Percentiles rank a stretch among this genome's conserved stretches.
phyloP scores from a whole-genome alignment of 2,113 vertebrate genomes.

The Paracanthobrama guichenoti region DNA sequence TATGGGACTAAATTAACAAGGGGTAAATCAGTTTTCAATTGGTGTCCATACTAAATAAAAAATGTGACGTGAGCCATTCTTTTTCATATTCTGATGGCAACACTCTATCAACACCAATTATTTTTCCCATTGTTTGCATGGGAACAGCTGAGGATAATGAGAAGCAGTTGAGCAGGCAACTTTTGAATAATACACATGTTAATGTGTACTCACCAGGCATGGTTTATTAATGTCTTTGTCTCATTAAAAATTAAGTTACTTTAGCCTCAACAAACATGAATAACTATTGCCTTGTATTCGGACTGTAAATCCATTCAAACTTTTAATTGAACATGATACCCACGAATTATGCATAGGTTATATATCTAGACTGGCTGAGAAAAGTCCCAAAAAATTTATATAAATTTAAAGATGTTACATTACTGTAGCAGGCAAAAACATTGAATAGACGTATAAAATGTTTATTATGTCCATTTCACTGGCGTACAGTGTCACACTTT shows the following conservation, averaged over 20 bases:
- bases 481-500: no score
- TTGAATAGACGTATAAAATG: background rate
- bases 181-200: conserved; percentile 18
- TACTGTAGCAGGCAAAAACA: background rate
- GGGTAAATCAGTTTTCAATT: background rate
- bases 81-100: conserved; percentile 37
- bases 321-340: background rate
- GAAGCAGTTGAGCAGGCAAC: conserved; percentile 9
- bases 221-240: conserved; percentile 28
- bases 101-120: conserved; percentile 26
- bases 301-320: background rate
- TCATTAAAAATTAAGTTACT: conserved; percentile 12
- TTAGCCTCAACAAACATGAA: background rate
- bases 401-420: background rate
- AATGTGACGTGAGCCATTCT: background rate
- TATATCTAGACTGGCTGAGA: background rate
- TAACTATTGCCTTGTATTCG: background rate
- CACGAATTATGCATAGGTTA: background rate
- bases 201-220: background rate
- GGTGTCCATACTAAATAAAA: conserved; percentile 1
- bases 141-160: conserved; percentile 37
- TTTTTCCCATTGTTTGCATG: conserved; percentile 35
- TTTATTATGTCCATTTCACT: background rate
- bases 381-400: background rate
- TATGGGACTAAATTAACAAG: background rate